phyloP scores from a whole-genome alignment of 2,797 vertebrate species.

The Urophycis tenuis region DNA sequence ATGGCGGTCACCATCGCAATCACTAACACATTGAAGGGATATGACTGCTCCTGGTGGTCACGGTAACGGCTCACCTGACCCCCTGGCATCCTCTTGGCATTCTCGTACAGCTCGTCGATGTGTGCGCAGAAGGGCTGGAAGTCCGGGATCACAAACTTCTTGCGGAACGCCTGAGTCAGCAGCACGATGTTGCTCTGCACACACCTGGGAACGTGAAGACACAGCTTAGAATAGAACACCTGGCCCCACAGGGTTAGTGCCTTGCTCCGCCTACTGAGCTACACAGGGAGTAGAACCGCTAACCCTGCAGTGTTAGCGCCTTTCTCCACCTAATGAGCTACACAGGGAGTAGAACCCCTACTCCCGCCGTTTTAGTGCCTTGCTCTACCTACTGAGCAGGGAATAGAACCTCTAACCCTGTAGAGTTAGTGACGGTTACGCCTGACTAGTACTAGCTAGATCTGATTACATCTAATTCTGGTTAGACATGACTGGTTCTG shows the following conservation, averaged over 20 bases:
- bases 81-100: constrained; percentile 84
- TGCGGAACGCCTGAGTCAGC: constrained; percentile 95
- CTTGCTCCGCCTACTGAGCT: not conserved
- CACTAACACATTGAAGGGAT: no score
- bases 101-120: constrained; percentile 87
- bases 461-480: no score
- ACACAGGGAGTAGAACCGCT: not conserved
- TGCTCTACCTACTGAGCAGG: not conserved
- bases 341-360: no score
- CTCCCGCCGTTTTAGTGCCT: not conserved
- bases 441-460: no score
- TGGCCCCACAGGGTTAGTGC: no score
- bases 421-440: not conserved
- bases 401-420: not conserved
- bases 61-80: constrained; percentile 77
- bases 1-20: no score
- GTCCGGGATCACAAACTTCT: constrained; percentile 98
- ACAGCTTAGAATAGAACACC: not conserved
- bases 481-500: not conserved
- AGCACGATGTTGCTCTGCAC: constrained; percentile 98
- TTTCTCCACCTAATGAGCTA: no score
- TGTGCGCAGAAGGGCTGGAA: constrained; percentile 91
- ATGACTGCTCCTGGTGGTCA: not conserved
- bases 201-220: constrained; percentile 85
- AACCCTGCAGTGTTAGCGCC: no score